Evolutionary conservation across 2,888 invertebrate genomes (phyloP), one percentile per base, ranked within the genome.

Genomic region (Cephus pygmeus): DNA sequence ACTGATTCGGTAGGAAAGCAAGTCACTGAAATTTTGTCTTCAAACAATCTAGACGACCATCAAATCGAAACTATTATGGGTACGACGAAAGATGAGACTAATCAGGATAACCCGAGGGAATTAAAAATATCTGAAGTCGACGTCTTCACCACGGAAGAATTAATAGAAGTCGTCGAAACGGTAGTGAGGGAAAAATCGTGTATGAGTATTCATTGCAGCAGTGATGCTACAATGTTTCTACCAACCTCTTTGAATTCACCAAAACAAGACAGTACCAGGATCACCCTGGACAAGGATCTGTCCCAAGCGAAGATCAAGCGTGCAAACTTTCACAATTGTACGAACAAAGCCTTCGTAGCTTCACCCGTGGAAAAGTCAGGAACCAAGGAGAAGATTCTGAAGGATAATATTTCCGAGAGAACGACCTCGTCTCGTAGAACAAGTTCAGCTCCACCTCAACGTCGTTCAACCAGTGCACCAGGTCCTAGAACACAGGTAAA

Each of bases 361-460:
- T 87, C 88, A 0, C 82, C 88, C 15, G 79, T 82, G 15, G 85
- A 83, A 56, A 85, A 69, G 56, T 78, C 30, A 30, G 71, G 33
- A 71, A 15, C 71, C 2, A 71, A 71, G 34, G 71, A 33, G 75
- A 12, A 73, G 79, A 68, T 76, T 69, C 34, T 75, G 74, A 35
- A n/a, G 81, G 30, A 23, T 71, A 71, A 71, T 71, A 33, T 31
- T 34, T 35, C 15, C 11, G 73, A 76, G 75, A 81, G 36, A 71
- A 75, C 74, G 35, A 11, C 73, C 0, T 85, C 82, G 71, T 73
- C 83, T 6, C 84, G 85, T 15, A 85, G 87, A n/a, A 88, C 87
- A 0, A 88, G 79, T 73, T 91, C 90, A 4, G 90, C 91, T 0
- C 90, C 90, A 1, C 86, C 88, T 0, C 88, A 88, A 31, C 84